A percentile compares a stretch with the other conserved stretches of the same genome.
phyloP scores from a whole-genome alignment of 2,888 invertebrate genomes.

The Catocala fraxini region DNA sequence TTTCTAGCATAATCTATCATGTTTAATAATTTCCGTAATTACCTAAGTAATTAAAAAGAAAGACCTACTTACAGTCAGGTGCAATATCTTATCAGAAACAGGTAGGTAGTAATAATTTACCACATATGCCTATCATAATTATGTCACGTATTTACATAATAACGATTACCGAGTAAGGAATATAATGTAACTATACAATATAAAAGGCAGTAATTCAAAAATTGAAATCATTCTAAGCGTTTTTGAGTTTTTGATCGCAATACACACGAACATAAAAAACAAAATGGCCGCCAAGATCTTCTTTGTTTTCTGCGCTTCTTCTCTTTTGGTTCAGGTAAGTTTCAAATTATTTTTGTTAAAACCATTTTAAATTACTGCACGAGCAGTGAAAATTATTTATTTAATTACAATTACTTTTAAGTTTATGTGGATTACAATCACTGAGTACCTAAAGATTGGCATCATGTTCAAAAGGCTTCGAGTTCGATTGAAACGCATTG shows the following conservation, averaged over 20 bases:
- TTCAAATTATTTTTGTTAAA: too few species aligned
- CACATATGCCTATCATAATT: neutral
- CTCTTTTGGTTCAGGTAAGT: slow-evolving; percentile 20
- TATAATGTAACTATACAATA: slow-evolving; percentile 30
- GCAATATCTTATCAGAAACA: slow-evolving; percentile 13
- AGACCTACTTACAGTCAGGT: neutral
- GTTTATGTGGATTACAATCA: too few species aligned
- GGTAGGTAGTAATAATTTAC: slow-evolving; percentile 11
- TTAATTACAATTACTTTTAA: too few species aligned
- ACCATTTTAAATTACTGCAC: too few species aligned
- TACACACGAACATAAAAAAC: slow-evolving; percentile 6
- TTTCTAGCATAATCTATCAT: too few species aligned
- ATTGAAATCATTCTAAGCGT: slow-evolving; percentile 28
- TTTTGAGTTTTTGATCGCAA: slow-evolving; percentile 1
- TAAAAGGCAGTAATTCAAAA: slow-evolving; percentile 23
- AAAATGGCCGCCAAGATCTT: slow-evolving; percentile 20
- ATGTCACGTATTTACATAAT: slow-evolving; percentile 6
- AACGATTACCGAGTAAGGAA: slow-evolving; percentile 15
- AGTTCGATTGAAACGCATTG: too few species aligned
- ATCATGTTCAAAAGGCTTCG: too few species aligned
- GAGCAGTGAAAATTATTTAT: too few species aligned
- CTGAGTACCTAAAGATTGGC: too few species aligned
- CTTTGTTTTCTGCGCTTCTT: slow-evolving; percentile 9
- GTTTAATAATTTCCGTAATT: neutral
- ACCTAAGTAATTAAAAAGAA: neutral